These are phyloP conservation scores for Acipenser transmontanus DNA, from an alignment of 2,797 vertebrate species.

Conservation along the genomic window DNA sequence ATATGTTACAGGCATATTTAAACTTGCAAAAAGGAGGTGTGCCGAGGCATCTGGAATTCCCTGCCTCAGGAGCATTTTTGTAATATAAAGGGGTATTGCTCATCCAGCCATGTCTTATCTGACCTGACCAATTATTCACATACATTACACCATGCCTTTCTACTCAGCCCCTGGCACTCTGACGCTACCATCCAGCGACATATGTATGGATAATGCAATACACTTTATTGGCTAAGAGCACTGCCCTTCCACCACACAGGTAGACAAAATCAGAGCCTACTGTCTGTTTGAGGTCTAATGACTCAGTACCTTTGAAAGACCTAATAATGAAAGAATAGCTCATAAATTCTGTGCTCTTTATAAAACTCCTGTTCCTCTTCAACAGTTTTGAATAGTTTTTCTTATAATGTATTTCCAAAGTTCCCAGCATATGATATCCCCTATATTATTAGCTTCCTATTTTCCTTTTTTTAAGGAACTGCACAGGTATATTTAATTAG, in stretches of 20 bases:
- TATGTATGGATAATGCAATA: not conserved
- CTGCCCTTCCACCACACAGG: no score
- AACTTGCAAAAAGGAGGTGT: conserved; percentile 35
- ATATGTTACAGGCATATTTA: conserved; percentile 56
- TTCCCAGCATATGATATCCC: not conserved
- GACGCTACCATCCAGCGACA: not conserved
- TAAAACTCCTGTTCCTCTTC: no score
- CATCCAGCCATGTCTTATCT: conserved; percentile 63
- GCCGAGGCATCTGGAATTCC: conserved; percentile 62
- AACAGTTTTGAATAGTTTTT: no score
- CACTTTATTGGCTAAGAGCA: no score
- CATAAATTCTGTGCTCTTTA: no score
- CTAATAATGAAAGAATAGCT: no score
- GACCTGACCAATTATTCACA: conserved; percentile 74
- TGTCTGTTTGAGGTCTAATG: no score
- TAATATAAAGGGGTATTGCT: conserved; percentile 47
- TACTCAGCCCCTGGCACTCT: conserved; percentile 20
- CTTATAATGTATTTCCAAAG: no score
- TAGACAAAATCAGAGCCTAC: no score
- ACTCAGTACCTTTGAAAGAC: no score
- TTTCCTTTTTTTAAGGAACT: not conserved
- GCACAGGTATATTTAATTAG: not conserved
- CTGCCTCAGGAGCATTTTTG: conserved; percentile 43
- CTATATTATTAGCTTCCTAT: not conserved
- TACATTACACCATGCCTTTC: conserved; percentile 50